Percentiles rank a stretch among this genome's conserved stretches.
Evolutionary conservation across 2,797 vertebrate genomes (phyloP).

Genomic region (Thamnophis elegans): DNA sequence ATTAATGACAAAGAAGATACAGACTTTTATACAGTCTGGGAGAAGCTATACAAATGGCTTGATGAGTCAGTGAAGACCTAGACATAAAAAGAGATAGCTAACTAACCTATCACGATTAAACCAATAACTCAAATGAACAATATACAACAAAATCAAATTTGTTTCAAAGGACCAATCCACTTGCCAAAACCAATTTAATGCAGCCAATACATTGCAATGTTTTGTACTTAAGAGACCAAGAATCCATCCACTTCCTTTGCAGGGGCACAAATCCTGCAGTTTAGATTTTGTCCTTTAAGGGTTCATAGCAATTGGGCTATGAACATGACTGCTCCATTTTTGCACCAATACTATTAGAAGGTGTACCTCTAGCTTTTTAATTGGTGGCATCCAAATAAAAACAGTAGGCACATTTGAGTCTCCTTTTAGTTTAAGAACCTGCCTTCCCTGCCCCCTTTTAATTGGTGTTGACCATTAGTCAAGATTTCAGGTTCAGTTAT

Average conservation of each 20-base stretch:
- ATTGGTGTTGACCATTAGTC: not conserved
- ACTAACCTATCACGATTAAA: too few relatives aligned
- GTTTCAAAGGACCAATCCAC: slow-evolving; percentile 12
- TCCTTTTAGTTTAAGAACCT: not conserved
- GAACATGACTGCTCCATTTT: not conserved
- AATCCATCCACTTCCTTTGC: not conserved
- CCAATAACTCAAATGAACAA: too few relatives aligned
- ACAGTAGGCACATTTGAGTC: not conserved
- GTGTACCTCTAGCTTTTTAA: not conserved
- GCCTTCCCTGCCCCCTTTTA: not conserved
- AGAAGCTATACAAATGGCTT: too few relatives aligned
- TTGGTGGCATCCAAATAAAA: not conserved
- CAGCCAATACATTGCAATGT: slow-evolving; percentile 33
- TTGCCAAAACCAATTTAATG: slow-evolving; percentile 43
- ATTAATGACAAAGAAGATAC: too few relatives aligned
- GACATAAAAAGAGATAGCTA: too few relatives aligned
- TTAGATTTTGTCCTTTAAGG: not conserved
- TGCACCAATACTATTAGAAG: too few relatives aligned
- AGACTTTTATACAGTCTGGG: too few relatives aligned
- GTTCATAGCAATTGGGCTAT: not conserved
- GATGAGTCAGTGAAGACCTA: too few relatives aligned
- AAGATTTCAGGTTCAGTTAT: not conserved
- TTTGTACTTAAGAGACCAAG: slow-evolving; percentile 1
- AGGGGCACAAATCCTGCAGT: not conserved
- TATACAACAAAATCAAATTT: too few relatives aligned